Percentiles rank a stretch among this genome's conserved stretches.
These are phyloP conservation scores for Spilosoma lubricipeda DNA, from an alignment of 2,888 invertebrate genomes.

Conservation along the genomic window DNA sequence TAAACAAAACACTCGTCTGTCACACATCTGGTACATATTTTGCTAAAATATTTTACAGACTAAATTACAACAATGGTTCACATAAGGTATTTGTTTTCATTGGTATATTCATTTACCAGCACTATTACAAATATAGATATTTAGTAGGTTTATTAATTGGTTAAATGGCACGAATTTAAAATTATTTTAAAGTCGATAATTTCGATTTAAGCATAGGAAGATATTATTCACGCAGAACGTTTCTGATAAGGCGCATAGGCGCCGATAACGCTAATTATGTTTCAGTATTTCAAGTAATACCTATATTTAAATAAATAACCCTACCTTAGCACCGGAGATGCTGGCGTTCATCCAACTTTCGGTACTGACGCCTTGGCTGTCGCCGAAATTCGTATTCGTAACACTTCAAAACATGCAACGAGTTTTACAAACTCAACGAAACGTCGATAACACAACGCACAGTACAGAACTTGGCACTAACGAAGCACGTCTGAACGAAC, in stretches of 20 bases:
- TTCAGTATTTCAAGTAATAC: slow-evolving; percentile 52
- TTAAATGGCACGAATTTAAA: not conserved
- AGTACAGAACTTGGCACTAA: slow-evolving; percentile 69
- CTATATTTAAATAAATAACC: slow-evolving; percentile 57
- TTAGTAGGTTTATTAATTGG: not conserved
- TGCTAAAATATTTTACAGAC: slow-evolving; percentile 9
- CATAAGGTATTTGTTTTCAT: slow-evolving; percentile 7
- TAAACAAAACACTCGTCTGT: slow-evolving; percentile 41
- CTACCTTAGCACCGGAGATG: slow-evolving; percentile 82
- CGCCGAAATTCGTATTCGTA: slow-evolving; percentile 73
- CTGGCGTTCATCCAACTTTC: slow-evolving; percentile 85
- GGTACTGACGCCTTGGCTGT: slow-evolving; percentile 77
- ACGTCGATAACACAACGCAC: slow-evolving; percentile 62
- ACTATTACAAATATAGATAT: not conserved
- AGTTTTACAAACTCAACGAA: slow-evolving; percentile 63
- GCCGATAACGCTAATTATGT: slow-evolving; percentile 62
- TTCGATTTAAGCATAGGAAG: slow-evolving; percentile 55
- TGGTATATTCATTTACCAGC: not conserved
- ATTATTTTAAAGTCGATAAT: slow-evolving; percentile 20
- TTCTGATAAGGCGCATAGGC: slow-evolving; percentile 66
- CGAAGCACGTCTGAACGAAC: slow-evolving; percentile 69
- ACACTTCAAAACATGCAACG: slow-evolving; percentile 68
- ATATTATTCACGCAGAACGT: slow-evolving; percentile 60
- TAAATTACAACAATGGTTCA: slow-evolving; percentile 9
- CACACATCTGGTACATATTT: slow-evolving; percentile 43